Evolutionary conservation across 2,888 invertebrate genomes (phyloP).

Genomic region (Nesidiocoris tenuis): DNA sequence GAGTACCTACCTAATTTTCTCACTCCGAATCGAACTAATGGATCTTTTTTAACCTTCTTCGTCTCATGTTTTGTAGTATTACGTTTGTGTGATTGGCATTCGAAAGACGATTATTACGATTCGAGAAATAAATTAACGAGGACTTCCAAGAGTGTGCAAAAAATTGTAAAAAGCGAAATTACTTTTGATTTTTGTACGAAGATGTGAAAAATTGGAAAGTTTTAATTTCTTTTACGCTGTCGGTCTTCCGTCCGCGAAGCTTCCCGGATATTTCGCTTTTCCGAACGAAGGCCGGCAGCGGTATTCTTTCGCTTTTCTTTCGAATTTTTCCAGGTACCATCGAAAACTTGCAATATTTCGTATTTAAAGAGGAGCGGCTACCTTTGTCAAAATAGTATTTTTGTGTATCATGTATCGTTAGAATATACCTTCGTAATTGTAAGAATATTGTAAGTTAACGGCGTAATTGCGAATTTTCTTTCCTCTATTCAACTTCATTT

Average conservation of each 20-base stretch:
- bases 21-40: background rate
- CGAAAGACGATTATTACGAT: background rate
- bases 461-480: conserved; percentile 17
- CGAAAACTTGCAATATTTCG: conserved; percentile 35
- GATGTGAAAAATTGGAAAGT: conserved; percentile 16
- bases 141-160: conserved; percentile 37
- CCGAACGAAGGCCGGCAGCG: conserved; percentile 7
- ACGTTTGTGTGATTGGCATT: background rate
- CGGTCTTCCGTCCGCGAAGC: conserved; percentile 27
- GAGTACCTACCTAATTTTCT: background rate
- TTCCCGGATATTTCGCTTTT: conserved; percentile 23
- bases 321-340: conserved; percentile 12
- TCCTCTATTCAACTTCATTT: background rate
- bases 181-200: conserved; percentile 22
- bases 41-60: background rate
- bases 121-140: conserved; percentile 6
- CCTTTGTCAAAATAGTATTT: conserved; percentile 46
- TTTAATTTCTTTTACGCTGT: conserved; percentile 18
- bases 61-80: background rate
- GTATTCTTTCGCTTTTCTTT: conserved; percentile 7
- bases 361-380: conserved; percentile 40
- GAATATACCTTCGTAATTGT: conserved; percentile 43
- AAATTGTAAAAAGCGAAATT: conserved; percentile 19
- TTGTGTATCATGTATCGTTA: conserved; percentile 45
- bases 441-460: conserved; percentile 43